These are phyloP conservation scores for Entomyzon cyanotis DNA, from an alignment of 2,113 vertebrate genomes.

Conservation along the genomic window DNA sequence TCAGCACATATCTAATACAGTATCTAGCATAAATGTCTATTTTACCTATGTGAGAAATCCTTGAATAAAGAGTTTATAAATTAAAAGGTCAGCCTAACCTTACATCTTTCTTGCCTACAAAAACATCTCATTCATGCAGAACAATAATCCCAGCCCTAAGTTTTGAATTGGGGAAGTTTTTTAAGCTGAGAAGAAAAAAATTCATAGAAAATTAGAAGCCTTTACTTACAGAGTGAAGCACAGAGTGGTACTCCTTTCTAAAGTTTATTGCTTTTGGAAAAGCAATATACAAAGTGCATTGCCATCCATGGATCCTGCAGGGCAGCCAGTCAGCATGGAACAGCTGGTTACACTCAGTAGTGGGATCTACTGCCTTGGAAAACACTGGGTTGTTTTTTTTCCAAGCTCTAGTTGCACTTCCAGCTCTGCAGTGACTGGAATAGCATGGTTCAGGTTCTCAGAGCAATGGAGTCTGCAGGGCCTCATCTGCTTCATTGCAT, in stretches of 20 bases:
- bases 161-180: not conserved
- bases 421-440: not conserved
- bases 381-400: not conserved
- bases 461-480: no score
- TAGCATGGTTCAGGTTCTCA: not conserved
- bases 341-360: not conserved
- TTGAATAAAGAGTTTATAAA: not conserved
- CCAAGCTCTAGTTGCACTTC: rapidly evolving
- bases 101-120: not conserved
- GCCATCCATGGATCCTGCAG: not conserved
- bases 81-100: not conserved
- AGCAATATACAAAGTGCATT: not conserved
- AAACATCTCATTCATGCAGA: not conserved
- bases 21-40: not conserved
- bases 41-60: not conserved
- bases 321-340: not conserved
- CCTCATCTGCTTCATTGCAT: not conserved
- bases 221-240: not conserved
- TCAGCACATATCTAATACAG: not conserved
- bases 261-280: not conserved
- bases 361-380: not conserved
- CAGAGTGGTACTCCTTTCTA: not conserved
- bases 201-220: not conserved
- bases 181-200: not conserved
- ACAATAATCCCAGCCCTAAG: not conserved